phyloP scores from a whole-genome alignment of 2,113 vertebrate genomes.

The Lepidiolamprologus cunningtoni region DNA sequence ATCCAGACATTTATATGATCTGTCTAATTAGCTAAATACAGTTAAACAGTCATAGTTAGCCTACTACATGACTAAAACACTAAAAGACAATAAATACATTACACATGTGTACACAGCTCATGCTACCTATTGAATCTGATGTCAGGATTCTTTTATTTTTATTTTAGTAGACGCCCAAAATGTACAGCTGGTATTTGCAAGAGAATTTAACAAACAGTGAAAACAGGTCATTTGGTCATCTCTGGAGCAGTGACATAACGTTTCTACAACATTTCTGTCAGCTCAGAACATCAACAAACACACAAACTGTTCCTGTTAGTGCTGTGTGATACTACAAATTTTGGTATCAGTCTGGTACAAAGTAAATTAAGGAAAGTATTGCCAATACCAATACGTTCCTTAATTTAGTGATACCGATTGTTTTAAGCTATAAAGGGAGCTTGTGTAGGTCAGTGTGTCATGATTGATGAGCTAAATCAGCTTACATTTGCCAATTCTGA shows the following conservation, averaged over 20 bases:
- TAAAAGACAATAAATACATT: neutral
- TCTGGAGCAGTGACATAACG: neutral
- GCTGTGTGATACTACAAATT: neutral
- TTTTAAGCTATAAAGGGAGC: neutral
- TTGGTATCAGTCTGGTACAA: neutral
- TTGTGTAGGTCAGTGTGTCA: neutral
- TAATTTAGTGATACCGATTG: neutral
- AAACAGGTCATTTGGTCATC: neutral
- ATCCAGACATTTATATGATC: neutral
- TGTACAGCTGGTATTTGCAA: neutral
- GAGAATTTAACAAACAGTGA: neutral
- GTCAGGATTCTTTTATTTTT: neutral
- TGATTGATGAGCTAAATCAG: neutral
- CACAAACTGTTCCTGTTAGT: neutral
- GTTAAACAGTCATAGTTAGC: neutral
- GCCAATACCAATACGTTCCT: neutral
- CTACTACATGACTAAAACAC: neutral
- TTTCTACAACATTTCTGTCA: neutral
- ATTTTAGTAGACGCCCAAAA: neutral
- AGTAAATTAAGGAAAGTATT: neutral
- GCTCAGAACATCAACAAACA: neutral
- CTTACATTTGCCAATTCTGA: neutral
- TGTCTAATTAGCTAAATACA: rapidly evolving
- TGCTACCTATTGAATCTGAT: neutral
- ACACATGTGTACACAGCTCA: neutral